Conservation (phyloP, 2,797 vertebrate species). For the Esox masquinongy region DNA sequence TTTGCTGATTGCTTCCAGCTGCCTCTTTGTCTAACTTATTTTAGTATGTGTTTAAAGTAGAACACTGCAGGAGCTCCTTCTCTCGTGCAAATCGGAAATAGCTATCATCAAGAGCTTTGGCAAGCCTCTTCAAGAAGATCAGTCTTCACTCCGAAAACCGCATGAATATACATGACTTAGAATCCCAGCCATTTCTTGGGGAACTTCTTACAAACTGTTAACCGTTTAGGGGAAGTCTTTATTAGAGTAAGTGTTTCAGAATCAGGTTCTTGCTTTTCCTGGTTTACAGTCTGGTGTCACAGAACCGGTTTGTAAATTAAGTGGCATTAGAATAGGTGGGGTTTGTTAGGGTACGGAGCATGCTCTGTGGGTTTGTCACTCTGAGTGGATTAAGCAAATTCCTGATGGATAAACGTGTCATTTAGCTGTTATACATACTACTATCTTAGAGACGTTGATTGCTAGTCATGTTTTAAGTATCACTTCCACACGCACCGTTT, state of each 20-base stretch:
- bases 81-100: background rate
- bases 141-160: background rate
- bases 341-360: background rate
- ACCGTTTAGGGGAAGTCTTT: background rate
- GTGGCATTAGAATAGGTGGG: background rate
- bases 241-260: background rate
- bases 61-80: background rate
- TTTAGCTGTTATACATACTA: background rate
- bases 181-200: background rate
- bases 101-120: background rate
- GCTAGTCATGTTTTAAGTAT: background rate
- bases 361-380: background rate
- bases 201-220: background rate
- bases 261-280: background rate
- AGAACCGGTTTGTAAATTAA: background rate
- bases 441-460: background rate
- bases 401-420: background rate
- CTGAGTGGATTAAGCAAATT: background rate
- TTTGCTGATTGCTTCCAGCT: conserved; percentile 21
- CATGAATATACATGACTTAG: background rate
- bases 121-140: background rate
- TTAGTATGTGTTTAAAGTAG: background rate
- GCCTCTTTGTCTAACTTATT: conserved; percentile 5
- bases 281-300: background rate
- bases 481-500: background rate